Percentiles rank a stretch among this genome's conserved stretches.
Evolutionary conservation across 2,797 vertebrate genomes (phyloP).

Genomic region (Manis crassicaudata): DNA sequence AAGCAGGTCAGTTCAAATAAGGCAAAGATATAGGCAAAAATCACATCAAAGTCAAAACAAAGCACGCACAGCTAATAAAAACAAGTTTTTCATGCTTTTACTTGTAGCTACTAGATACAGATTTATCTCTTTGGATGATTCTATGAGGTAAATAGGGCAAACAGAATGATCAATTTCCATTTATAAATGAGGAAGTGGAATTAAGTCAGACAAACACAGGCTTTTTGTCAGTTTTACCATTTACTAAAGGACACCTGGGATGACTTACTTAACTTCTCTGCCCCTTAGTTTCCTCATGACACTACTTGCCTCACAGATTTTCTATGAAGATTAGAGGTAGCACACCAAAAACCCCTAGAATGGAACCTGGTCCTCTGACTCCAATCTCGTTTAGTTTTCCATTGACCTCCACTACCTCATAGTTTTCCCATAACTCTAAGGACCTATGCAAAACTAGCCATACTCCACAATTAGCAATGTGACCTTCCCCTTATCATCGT

Average conservation of each 20-base stretch:
- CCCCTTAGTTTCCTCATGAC: background rate
- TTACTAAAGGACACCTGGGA: background rate
- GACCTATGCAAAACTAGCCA: background rate
- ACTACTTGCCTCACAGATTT: background rate
- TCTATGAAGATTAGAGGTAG: background rate
- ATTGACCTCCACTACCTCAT: background rate
- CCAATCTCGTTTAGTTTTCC: background rate
- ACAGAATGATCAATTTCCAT: background rate
- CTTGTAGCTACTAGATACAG: background rate
- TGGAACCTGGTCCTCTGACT: background rate
- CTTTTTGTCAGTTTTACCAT: background rate
- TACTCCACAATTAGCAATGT: background rate
- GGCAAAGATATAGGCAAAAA: slow-evolving; percentile 25
- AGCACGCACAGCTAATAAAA: background rate
- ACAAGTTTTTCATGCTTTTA: background rate
- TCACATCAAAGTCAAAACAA: slow-evolving; percentile 33
- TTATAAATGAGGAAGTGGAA: background rate
- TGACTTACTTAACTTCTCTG: background rate
- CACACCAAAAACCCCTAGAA: background rate
- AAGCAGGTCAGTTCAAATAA: slow-evolving; percentile 20
- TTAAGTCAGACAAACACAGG: background rate
- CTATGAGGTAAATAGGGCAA: background rate
- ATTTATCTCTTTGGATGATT: background rate
- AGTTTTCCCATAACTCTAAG: background rate
- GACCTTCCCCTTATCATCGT: background rate